Evolutionary conservation across 2,888 invertebrate species (phyloP), one percentile per base, ranked within the genome.

Genomic region (Eupithecia pulchellata): DNA sequence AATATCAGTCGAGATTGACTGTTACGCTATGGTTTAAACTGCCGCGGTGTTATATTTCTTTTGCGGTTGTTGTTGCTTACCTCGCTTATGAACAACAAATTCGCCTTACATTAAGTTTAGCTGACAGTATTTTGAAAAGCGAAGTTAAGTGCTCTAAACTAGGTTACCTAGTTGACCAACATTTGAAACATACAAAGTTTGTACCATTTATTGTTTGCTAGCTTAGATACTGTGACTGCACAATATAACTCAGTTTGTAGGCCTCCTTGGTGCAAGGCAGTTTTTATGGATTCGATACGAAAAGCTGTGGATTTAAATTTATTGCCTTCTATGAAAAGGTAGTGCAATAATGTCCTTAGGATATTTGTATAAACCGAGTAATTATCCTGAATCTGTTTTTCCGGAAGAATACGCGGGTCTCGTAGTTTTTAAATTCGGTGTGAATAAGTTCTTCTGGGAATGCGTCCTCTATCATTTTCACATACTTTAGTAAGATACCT

Each of bases 141-240:
- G 14, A 32, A 60, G 60, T 60, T 52, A 64, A 32, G 58, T 58
- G 42, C 47, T 29, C 39, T 57, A 13, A 64, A 69, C 58, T 69
- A 60, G 69, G 69, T 69, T 39, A 69, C 69, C 64, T 42, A 69
- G 69, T 64, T 69, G 64, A 25, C 58, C 57, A 64, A 69, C 69
- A 69, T 64, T 58, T 60, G 64, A 61, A 61, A 61, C 61, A 25
- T 25, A 6, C 13, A 20, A 61, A 61, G 60, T 60, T 55, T 6
- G 13, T n/a, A 30, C 55, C 63, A 36, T 61, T 14, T 34, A 29
- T 14, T 63, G 62, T 52, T 52, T 30, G 55, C 20, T 29, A 39
- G n/a, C 39, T 55, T 55, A 36, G 9, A 52, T 47, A 61, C 66
- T 29, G 11, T 42, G 17, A 17, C 4, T 17, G 39, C 17, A 8